phyloP scores from a whole-genome alignment of 2,113 vertebrate genomes.

The Rhinolophus sinicus region DNA sequence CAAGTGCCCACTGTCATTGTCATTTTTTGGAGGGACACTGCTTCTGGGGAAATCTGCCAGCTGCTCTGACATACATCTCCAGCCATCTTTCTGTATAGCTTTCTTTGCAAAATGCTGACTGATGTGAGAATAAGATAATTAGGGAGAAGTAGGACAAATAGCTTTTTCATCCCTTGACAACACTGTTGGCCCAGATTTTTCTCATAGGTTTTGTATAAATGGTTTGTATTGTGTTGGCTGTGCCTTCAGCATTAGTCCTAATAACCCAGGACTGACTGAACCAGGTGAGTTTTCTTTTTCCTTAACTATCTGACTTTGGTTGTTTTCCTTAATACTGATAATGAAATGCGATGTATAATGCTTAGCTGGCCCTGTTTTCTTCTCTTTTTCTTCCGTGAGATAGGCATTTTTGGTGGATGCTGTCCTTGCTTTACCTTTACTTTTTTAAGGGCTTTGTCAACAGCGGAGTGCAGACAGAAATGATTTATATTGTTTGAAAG shows the following conservation, averaged over 20 bases:
- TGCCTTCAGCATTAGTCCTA: background rate
- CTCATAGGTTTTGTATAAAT: background rate
- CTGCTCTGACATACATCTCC: background rate
- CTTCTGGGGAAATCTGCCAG: background rate
- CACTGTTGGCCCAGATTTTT: conserved; percentile 6
- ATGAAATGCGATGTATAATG: background rate
- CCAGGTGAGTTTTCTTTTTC: background rate
- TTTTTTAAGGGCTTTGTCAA: conserved; percentile 20
- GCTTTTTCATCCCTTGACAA: conserved; percentile 44
- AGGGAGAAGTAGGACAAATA: conserved; percentile 37
- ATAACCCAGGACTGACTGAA: background rate
- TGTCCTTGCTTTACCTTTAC: conserved; percentile 39
- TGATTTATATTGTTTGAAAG: conserved; percentile 29
- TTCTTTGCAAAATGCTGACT: conserved; percentile 39
- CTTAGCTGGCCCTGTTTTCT: background rate
- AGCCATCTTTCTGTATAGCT: background rate
- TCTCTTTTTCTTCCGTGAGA: background rate
- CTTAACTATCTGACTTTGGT: background rate
- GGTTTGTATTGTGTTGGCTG: background rate
- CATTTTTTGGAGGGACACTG: background rate
- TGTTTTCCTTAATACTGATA: background rate
- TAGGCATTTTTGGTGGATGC: background rate
- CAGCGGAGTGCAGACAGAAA: background rate
- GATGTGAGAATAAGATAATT: conserved; percentile 11
- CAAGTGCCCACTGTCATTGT: background rate